Evolutionary conservation across 2,888 invertebrate species (phyloP).

Genomic region (Caradrina kadenii): DNA sequence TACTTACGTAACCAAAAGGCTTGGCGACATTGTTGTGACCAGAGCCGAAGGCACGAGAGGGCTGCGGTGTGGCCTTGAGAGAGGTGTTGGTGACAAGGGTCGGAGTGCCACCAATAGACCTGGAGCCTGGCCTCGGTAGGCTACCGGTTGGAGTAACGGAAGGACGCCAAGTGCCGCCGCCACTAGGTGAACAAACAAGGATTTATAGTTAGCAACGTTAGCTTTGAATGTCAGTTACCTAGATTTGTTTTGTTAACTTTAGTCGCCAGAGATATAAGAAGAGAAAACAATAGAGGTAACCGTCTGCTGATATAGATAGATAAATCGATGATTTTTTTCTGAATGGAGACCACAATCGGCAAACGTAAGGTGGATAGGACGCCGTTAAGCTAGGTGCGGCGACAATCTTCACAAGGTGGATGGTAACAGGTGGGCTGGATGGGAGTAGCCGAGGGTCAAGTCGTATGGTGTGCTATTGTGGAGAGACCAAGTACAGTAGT

Average conservation of each 20-base stretch:
- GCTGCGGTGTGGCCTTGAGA: slow-evolving; percentile 93
- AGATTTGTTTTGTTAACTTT: no score
- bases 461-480: not conserved
- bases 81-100: slow-evolving; percentile 96
- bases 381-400: not conserved
- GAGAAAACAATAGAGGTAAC: no score
- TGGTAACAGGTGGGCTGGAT: not conserved
- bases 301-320: no score
- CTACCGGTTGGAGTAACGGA: slow-evolving; percentile 95
- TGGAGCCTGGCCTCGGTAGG: slow-evolving; percentile 91
- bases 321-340: no score
- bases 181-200: slow-evolving; percentile 88
- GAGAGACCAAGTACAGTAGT: not conserved
- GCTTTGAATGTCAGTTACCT: no score
- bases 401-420: no score
- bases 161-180: slow-evolving; percentile 97
- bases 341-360: no score
- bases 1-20: slow-evolving; percentile 93
- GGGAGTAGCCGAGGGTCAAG: not conserved
- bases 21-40: slow-evolving; percentile 97
- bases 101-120: slow-evolving; percentile 89
- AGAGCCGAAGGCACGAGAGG: slow-evolving; percentile 94
- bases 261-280: no score
- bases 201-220: not conserved
- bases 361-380: not conserved